phyloP scores from a whole-genome alignment of 2,113 vertebrate genomes.

The Budorcas taxicolor region DNA sequence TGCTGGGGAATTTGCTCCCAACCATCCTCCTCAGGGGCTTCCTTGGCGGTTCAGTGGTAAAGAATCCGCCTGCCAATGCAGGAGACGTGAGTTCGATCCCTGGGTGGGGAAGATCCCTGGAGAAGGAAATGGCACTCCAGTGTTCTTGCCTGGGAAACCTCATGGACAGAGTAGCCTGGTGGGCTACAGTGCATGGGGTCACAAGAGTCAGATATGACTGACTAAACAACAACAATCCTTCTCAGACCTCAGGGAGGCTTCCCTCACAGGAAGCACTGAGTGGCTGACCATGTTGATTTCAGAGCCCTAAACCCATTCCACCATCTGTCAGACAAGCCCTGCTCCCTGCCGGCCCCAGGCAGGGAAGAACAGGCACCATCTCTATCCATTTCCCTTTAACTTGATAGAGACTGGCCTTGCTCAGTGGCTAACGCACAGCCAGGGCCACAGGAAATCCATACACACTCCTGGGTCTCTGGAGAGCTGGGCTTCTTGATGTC shows the following conservation, averaged over 20 bases:
- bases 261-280: background rate
- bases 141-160: background rate
- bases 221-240: background rate
- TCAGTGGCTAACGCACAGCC: background rate
- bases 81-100: fast-evolving
- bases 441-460: background rate
- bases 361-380: background rate
- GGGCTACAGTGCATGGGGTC: background rate
- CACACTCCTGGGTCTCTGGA: background rate
- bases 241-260: background rate
- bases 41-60: background rate
- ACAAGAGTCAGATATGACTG: background rate
- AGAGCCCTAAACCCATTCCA: background rate
- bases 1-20: background rate
- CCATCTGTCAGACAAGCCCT: background rate
- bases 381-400: background rate
- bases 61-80: background rate
- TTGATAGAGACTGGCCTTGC: no score
- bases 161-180: background rate
- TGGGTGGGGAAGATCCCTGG: background rate
- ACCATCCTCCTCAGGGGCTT: background rate
- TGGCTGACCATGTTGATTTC: fast-evolving
- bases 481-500: background rate
- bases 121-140: background rate
- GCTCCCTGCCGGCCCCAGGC: background rate